Base-by-base conservation (phyloP, 35 echinoderm and acorn worm species). In the Ptychodera flava region DNA sequence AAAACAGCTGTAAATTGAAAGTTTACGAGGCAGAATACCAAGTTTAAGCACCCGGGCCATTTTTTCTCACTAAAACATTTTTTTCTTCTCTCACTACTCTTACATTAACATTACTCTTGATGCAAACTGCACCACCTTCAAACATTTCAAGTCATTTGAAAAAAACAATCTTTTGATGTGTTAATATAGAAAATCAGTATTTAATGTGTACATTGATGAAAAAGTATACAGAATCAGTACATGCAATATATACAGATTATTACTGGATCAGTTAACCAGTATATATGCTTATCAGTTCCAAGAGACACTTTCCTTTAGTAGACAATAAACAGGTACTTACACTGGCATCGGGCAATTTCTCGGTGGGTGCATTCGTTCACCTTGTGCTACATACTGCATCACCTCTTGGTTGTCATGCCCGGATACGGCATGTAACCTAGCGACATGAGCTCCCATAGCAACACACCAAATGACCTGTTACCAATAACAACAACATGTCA, bases 381-480 rank as follows among this genome's bases (percentile, higher is more conserved):
- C 95, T 78, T 80, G 82, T 16, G 91, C 78, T 35, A 91, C 89
- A 85, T 90, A 93, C 32, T 97, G 89, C 1, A 97, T 91, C 14
- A 97, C 95, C 80, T 97, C 95, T 10, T 97, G 95, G 79, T 93
- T 87, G 88, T 97, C 89, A 97, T 87, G 0, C 95, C 95, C 16
- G 95, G 95, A 85, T 97, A 97, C 16, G 95, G 92, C 86, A 97
- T 91, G 78, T 89, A 97, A 31, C 91, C 89, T 37, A 97, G 82
- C 0, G 95, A 93, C 86, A 97, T 91, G 31, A 93, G 89, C 87
- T 97, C 95, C 95, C 95, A 97, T 80, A 97, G 29, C 16, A 97
- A 85, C 0, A 97, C 92, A 84, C 95, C 95, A 88, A 89, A 97
- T 33, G 95, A 90, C 95, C 92, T 97, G 81, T 1, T 77, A 82